A percentile compares a stretch with the other conserved stretches of the same genome.
Evolutionary conservation across 2,797 vertebrate species (phyloP).

Genomic region (Pampus argenteus): DNA sequence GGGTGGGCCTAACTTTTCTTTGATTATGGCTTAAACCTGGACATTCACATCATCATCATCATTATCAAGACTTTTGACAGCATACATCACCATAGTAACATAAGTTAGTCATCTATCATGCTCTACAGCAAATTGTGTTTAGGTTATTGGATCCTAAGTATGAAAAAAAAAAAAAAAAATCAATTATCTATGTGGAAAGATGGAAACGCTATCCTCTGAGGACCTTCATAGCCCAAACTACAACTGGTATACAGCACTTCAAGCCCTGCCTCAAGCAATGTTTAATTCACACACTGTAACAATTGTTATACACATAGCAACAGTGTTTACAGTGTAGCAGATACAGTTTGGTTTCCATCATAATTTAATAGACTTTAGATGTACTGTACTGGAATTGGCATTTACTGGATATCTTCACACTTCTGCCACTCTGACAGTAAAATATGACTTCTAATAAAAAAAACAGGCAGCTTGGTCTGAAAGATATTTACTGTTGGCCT

Average conservation of each 20-base stretch:
- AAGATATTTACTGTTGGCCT: constrained; percentile 11
- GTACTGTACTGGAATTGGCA: background rate
- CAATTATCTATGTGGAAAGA: constrained; percentile 31
- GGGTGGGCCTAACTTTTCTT: background rate
- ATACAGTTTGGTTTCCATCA: constrained; percentile 3
- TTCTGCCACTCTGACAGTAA: background rate
- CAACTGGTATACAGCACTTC: background rate
- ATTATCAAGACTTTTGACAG: background rate
- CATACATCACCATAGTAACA: constrained; percentile 12
- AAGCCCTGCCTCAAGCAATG: constrained; percentile 11
- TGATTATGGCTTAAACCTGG: constrained; percentile 2
- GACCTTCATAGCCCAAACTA: background rate
- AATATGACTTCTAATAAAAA: constrained; percentile 17
- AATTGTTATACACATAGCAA: background rate
- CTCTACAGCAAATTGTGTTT: constrained; percentile 16
- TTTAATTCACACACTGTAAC: constrained; percentile 6
- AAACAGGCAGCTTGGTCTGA: background rate
- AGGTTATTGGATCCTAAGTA: constrained; percentile 2
- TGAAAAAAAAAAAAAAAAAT: too few relatives aligned
- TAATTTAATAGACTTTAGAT: constrained; percentile 4
- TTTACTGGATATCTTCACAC: background rate
- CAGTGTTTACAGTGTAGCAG: background rate
- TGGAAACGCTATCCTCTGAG: constrained; percentile 7
- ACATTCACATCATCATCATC: too few relatives aligned
- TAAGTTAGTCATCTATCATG: constrained; percentile 26